These are phyloP conservation scores for Crossaster papposus DNA, from an alignment of 53 echinoderm and acorn worm species.

Conservation along the genomic window DNA sequence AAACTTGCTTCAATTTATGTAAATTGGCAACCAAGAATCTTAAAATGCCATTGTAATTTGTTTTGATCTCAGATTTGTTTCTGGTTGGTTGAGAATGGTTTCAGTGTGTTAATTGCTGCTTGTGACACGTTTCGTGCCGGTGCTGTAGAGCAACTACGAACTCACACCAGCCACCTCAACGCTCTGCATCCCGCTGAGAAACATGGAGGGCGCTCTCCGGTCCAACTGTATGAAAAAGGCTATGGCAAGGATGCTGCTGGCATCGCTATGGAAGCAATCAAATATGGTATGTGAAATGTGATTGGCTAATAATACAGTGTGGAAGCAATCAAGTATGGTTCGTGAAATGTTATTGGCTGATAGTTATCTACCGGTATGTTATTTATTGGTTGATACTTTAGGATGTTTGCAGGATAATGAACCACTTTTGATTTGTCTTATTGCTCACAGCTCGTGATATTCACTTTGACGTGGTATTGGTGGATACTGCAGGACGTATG, in stretches of 20 bases:
- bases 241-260: conserved; percentile 99
- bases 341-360: background rate
- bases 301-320: background rate
- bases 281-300: conserved; percentile 72
- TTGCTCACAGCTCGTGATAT: conserved; percentile 76
- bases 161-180: conserved; percentile 91
- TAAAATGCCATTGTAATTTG: no score
- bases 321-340: background rate
- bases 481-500: conserved; percentile 98
- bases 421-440: no score
- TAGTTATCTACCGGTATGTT: background rate
- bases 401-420: no score
- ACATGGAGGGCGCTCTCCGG: conserved; percentile 69
- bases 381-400: background rate
- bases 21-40: background rate
- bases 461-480: conserved; percentile 88
- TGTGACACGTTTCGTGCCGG: conserved; percentile 99
- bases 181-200: conserved; percentile 89
- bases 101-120: conserved; percentile 92
- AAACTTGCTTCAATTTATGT: background rate
- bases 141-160: conserved; percentile 97
- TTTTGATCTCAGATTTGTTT: conserved; percentile 84
- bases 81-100: conserved; percentile 97
- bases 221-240: conserved; percentile 95
- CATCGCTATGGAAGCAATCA: conserved; percentile 97